These are phyloP conservation scores for Flexamia atlantica DNA, from an alignment of 2,888 invertebrate genomes.

Conservation along the genomic window DNA sequence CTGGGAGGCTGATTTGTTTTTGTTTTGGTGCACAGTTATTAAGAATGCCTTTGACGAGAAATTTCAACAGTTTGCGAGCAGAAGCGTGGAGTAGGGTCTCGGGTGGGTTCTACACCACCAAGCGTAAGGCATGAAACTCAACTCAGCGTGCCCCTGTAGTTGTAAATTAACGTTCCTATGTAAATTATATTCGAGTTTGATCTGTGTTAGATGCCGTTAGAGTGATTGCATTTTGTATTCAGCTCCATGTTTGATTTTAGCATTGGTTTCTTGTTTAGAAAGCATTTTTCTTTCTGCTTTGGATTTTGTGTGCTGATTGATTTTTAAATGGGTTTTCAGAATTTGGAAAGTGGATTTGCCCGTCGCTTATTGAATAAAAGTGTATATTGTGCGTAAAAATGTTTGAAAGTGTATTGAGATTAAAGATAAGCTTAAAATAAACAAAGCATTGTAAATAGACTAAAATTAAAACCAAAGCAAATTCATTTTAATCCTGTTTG, in stretches of 20 bases:
- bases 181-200: not conserved
- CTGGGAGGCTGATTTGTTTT: not conserved
- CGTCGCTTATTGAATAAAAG: too few species aligned
- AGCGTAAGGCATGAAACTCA: constrained; percentile 53
- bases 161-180: too few species aligned
- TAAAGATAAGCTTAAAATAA: too few species aligned
- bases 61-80: constrained; percentile 52
- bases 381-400: too few species aligned
- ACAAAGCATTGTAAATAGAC: too few species aligned
- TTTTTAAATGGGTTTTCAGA: not conserved
- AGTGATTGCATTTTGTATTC: constrained; percentile 7
- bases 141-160: constrained; percentile 23
- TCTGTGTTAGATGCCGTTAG: not conserved
- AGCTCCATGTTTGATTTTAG: not conserved
- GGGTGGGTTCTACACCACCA: constrained; percentile 52
- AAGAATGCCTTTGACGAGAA: constrained; percentile 39
- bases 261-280: not conserved
- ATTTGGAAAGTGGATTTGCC: too few species aligned
- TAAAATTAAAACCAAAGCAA: too few species aligned
- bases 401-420: too few species aligned
- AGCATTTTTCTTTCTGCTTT: constrained; percentile 32
- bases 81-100: constrained; percentile 50
- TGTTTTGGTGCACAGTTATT: constrained; percentile 39
- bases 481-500: too few species aligned
- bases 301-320: constrained; percentile 18